Percentiles rank a stretch among this genome's conserved stretches.
These are phyloP conservation scores for Drosophila trichaetosa DNA, from an alignment of 2,888 invertebrate species.

Conservation along the genomic window DNA sequence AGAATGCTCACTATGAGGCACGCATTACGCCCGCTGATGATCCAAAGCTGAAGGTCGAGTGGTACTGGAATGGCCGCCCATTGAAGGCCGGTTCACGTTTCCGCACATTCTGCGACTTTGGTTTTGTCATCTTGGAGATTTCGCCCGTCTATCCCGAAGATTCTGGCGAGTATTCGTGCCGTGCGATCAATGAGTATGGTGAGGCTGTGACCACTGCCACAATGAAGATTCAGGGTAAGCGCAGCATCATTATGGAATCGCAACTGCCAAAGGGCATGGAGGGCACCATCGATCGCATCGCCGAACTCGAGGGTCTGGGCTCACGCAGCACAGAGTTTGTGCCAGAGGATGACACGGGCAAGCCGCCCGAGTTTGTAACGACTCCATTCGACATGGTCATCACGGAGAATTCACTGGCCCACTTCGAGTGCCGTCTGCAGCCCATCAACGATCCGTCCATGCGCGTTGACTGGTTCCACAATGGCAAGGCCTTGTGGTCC, in stretches of 20 bases:
- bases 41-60: constrained; percentile 95
- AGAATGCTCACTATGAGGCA: constrained; percentile 96
- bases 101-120: constrained; percentile 98
- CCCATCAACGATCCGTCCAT: constrained; percentile 97
- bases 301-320: constrained; percentile 94
- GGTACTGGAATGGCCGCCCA: constrained; percentile 97
- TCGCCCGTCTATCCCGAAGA: constrained; percentile 98
- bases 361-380: constrained; percentile 95
- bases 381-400: constrained; percentile 93
- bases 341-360: constrained; percentile 93
- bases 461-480: constrained; percentile 99
- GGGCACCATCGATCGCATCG: constrained; percentile 96
- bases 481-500: constrained; percentile 95
- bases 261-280: constrained; percentile 97
- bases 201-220: constrained; percentile 95
- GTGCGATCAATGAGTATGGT: constrained; percentile 94
- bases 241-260: constrained; percentile 95
- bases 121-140: constrained; percentile 98
- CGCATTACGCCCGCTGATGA: constrained; percentile 95
- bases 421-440: constrained; percentile 95
- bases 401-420: constrained; percentile 94
- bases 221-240: constrained; percentile 96
- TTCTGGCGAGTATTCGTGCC: constrained; percentile 95
- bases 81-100: constrained; percentile 95
- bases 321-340: constrained; percentile 88